Base-by-base conservation (phyloP, 2,113 vertebrate species). In the Geococcyx californianus region DNA sequence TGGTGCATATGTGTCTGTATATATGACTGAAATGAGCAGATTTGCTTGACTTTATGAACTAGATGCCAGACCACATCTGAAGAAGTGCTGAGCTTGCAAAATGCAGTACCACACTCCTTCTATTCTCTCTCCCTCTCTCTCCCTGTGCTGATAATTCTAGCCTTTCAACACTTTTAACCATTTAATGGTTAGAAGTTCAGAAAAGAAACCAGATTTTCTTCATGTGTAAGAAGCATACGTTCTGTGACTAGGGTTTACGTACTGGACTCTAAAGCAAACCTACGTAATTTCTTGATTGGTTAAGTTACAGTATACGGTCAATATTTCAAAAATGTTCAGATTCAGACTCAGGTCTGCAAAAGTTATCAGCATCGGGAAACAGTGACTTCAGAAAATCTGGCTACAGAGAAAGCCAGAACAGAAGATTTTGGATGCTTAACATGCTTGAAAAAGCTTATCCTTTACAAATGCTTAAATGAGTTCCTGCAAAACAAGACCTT, bases 11-110 rank as follows among this genome's bases (percentile, higher is more conserved):
- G 92, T 93, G 86, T 56, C 87, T 95, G 51, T 60, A 75, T 88
- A 67, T 67, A 90, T 0, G 10, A 93, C 60, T 94, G 96, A 98
- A 98, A 98, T 95, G 96, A 98, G 97, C 96, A 96, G 98, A 98
- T 98, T 97, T 97, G 97, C 96, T 98, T 98, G 97, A 97, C 97
- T 98, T 98, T 98, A 97, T 98, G 98, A 99, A 98, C 98, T 98
- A 97, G 96, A 98, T 98, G 98, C 98, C 98, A 99, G 98, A 99
- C 98, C 98, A 99, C 98, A 99, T 98, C 98, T 98, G 97, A 99
- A 63, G 94, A 97, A 97, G 88, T 97, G 98, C 98, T 98, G 97
- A 98, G 97, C 85, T 97, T 97, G 98, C 98, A 98, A 86, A 98
- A 93, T 97, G 86, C 92, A 59, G 29, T 72, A 96, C 98, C 75